A percentile compares a stretch with the other conserved stretches of the same genome.
These are phyloP conservation scores for Trissolcus basalis DNA, from an alignment of 1,140 invertebrate species.

Conservation along the genomic window DNA sequence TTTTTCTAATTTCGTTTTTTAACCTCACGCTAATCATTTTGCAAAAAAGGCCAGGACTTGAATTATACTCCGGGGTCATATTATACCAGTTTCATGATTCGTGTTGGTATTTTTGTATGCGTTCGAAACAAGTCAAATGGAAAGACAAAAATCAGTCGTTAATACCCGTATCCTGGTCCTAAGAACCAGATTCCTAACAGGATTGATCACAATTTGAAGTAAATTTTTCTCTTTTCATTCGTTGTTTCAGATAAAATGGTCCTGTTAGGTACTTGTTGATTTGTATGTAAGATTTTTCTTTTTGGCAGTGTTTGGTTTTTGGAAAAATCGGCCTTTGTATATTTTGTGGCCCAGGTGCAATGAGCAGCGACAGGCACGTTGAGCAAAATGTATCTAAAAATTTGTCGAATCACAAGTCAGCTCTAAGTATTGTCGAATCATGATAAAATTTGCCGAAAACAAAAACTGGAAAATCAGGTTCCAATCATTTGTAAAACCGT, in stretches of 20 bases:
- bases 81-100: slow-evolving; percentile 43
- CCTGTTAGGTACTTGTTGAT: background rate
- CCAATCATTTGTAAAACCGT: slow-evolving; percentile 22
- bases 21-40: slow-evolving; percentile 15
- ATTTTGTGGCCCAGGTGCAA: slow-evolving; percentile 61
- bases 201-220: slow-evolving; percentile 30
- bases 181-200: slow-evolving; percentile 26
- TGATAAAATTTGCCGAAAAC: slow-evolving; percentile 36
- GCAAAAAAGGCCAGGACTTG: slow-evolving; percentile 37
- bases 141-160: slow-evolving; percentile 26
- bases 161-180: slow-evolving; percentile 30
- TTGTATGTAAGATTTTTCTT: slow-evolving; percentile 51
- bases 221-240: slow-evolving; percentile 29
- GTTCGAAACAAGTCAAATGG: slow-evolving; percentile 13
- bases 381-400: slow-evolving; percentile 51
- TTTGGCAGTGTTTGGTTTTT: slow-evolving; percentile 72
- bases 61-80: slow-evolving; percentile 33
- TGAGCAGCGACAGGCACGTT: slow-evolving; percentile 55
- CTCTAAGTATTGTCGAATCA: slow-evolving; percentile 51
- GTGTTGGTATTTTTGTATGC: background rate
- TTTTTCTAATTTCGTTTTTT: slow-evolving; percentile 7
- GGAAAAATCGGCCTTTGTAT: slow-evolving; percentile 45
- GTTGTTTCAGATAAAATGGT: slow-evolving; percentile 13
- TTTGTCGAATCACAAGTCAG: slow-evolving; percentile 48
- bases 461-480: too few species aligned